A percentile compares a stretch with the other conserved stretches of the same genome.
Conservation (phyloP, 1,140 invertebrate genomes). For the Heliconius congener region DNA sequence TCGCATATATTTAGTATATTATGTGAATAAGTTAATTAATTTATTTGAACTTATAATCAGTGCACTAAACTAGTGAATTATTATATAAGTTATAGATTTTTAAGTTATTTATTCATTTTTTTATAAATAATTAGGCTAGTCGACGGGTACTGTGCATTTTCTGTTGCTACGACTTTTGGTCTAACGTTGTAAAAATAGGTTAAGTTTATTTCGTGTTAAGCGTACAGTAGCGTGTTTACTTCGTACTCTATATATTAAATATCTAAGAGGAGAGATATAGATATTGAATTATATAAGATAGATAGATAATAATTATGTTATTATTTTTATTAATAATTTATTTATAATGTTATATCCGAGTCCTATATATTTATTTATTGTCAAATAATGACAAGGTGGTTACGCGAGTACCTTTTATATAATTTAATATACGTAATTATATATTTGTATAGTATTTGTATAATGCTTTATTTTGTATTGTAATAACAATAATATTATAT, state of each 20-base stretch:
- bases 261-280: not conserved
- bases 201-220: not conserved
- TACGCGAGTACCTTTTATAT: conserved; percentile 74
- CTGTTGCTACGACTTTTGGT: conserved; percentile 61
- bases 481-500: conserved; percentile 26
- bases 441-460: conserved; percentile 22
- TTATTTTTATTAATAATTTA: conserved; percentile 21
- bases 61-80: conserved; percentile 40
- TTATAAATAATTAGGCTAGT: conserved; percentile 63
- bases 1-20: conserved; percentile 23
- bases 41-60: conserved; percentile 35
- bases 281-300: not conserved
- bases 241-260: not conserved
- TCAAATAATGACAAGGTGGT: conserved; percentile 57
- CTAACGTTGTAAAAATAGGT: conserved; percentile 70
- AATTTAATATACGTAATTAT: conserved; percentile 35
- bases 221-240: not conserved
- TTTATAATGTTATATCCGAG: conserved; percentile 38
- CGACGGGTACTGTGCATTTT: conserved; percentile 78
- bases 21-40: conserved; percentile 39
- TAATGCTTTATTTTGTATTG: conserved; percentile 30
- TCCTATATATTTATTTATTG: conserved; percentile 44
- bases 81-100: conserved; percentile 10
- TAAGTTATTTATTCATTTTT: conserved; percentile 7
- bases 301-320: conserved; percentile 27